Evolutionary conservation across 2,888 invertebrate genomes (phyloP).

Genomic region (Conops quadrifasciatus): DNA sequence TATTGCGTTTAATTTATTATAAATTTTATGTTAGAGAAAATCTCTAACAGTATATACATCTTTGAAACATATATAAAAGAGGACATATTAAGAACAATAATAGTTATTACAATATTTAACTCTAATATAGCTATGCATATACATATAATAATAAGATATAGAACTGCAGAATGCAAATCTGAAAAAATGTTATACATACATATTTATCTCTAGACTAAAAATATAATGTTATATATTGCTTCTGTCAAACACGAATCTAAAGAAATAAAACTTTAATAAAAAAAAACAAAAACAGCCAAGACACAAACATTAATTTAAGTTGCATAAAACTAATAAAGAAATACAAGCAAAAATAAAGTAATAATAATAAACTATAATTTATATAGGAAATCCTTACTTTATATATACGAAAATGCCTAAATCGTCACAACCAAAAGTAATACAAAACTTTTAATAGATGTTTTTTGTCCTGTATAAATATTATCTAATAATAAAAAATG

Average conservation of each 20-base stretch:
- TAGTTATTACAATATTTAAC: conserved; percentile 63
- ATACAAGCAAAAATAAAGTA: not conserved
- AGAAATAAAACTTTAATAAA: conserved; percentile 38
- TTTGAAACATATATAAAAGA: conserved; percentile 48
- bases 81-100: conserved; percentile 65
- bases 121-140: conserved; percentile 55
- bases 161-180: conserved; percentile 41
- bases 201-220: conserved; percentile 41
- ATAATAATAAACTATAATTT: conserved; percentile 1
- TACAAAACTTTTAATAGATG: conserved; percentile 54
- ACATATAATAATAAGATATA: conserved; percentile 44
- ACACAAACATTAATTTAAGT: not conserved
- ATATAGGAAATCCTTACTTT: not conserved
- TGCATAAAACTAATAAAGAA: not conserved
- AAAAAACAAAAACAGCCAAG: not conserved
- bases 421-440: not conserved
- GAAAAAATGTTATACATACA: conserved; percentile 45
- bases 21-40: conserved; percentile 12
- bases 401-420: not conserved
- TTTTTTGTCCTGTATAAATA: conserved; percentile 65
- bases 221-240: conserved; percentile 30
- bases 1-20: conserved; percentile 11
- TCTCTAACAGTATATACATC: conserved; percentile 25
- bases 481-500: conserved; percentile 44
- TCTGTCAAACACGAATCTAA: conserved; percentile 33